Percentiles rank a stretch among this genome's conserved stretches.
Conservation (phyloP, 2,113 vertebrate species). For the Urocynchramus pylzowi region DNA sequence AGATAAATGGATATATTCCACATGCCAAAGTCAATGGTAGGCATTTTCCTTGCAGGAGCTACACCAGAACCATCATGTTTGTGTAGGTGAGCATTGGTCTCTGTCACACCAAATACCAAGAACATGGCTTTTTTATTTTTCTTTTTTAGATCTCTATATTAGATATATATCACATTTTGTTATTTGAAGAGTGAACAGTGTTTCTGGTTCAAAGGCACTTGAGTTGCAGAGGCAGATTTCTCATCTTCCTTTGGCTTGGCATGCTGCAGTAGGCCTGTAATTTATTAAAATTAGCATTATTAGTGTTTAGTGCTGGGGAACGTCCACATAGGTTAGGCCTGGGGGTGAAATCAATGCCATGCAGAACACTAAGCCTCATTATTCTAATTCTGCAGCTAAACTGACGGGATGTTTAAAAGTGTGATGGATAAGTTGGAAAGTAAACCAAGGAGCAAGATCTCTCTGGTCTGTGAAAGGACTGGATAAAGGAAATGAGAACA, state of each 20-base stretch:
- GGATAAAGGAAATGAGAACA: background rate
- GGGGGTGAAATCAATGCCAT: background rate
- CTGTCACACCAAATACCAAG: background rate
- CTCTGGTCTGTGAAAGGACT: background rate
- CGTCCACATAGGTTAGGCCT: background rate
- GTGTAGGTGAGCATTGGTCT: background rate
- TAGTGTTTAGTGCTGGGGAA: background rate
- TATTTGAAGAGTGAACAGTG: background rate
- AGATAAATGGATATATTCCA: background rate
- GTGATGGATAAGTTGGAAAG: background rate
- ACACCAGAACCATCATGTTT: background rate
- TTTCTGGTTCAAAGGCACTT: background rate
- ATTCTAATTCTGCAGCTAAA: background rate
- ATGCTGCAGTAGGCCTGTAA: background rate
- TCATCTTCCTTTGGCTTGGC: background rate
- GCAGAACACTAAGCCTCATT: background rate
- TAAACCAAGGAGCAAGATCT: background rate
- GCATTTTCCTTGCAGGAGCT: background rate
- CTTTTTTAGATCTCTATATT: background rate
- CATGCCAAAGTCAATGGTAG: background rate
- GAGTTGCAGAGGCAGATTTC: background rate
- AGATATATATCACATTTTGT: background rate
- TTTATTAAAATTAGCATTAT: background rate
- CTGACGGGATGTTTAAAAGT: background rate
- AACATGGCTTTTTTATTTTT: fast-evolving